Evolutionary conservation across 2,888 invertebrate species (phyloP).

Genomic region (Arge pagana): DNA sequence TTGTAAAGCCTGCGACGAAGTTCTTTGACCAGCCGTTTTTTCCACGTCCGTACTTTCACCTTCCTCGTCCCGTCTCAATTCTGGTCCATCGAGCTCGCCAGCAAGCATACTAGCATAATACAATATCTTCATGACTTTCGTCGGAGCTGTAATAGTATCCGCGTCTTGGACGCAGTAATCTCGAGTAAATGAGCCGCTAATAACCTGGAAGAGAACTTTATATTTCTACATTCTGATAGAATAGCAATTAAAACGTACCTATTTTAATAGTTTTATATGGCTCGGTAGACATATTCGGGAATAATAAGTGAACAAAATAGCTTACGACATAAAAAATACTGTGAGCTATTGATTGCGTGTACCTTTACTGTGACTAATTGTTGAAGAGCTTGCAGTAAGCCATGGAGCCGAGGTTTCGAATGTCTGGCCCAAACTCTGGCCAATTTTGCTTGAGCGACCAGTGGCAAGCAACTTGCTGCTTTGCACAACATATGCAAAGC

Average conservation of each 20-base stretch:
- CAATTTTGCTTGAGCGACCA: conserved; percentile 76
- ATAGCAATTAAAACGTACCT: conserved; percentile 1
- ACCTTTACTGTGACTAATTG: conserved; percentile 82
- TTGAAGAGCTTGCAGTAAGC: conserved; percentile 78
- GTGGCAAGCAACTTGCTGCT: conserved; percentile 74
- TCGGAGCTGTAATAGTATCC: conserved; percentile 79
- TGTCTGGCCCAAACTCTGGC: conserved; percentile 80
- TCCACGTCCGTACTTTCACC: conserved; percentile 50
- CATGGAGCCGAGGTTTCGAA: conserved; percentile 65
- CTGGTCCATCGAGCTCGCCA: conserved; percentile 74
- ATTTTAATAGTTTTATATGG: background rate
- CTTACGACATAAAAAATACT: background rate
- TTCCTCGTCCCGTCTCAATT: conserved; percentile 64
- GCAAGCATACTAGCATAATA: conserved; percentile 89
- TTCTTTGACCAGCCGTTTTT: conserved; percentile 37
- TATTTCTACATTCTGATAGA: too few relatives aligned
- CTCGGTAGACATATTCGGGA: too few relatives aligned
- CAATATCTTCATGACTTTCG: conserved; percentile 87
- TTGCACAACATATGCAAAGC: conserved; percentile 80
- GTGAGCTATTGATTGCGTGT: background rate
- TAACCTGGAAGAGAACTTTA: conserved; percentile 59
- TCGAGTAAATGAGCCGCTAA: conserved; percentile 73
- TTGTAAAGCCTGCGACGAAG: conserved; percentile 36
- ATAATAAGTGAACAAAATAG: too few relatives aligned
- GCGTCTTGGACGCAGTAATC: conserved; percentile 85